Percentiles rank a stretch among this genome's conserved stretches.
These are phyloP conservation scores for Psilopogon haemacephalus DNA, from an alignment of 2,113 vertebrate species.

Conservation along the genomic window DNA sequence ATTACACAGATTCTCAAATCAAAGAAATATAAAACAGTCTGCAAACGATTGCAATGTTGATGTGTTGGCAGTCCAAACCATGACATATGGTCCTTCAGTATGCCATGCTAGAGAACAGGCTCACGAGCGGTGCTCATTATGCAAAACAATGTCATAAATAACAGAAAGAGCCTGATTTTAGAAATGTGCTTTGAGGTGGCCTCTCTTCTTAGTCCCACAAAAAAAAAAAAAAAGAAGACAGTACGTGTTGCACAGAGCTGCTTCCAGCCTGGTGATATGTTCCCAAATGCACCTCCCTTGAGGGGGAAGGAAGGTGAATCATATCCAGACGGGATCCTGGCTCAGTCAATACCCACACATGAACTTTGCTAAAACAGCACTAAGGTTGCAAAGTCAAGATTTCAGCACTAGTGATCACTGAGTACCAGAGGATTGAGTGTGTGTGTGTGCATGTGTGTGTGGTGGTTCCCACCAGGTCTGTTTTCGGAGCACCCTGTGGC, in stretches of 20 bases:
- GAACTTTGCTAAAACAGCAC: not conserved
- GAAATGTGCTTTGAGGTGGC: slow-evolving; percentile 12
- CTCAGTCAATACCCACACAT: not conserved
- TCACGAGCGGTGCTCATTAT: not conserved
- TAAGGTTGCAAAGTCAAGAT: not conserved
- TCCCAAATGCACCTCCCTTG: not conserved
- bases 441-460: accelerated
- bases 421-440: accelerated
- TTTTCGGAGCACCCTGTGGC: accelerated
- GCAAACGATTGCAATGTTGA: slow-evolving; percentile 61
- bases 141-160: slow-evolving; percentile 40
- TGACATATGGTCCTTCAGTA: slow-evolving; percentile 67
- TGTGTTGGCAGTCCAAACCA: slow-evolving; percentile 61
- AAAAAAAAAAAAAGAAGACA: not conserved
- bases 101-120: slow-evolving; percentile 48
- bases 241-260: not conserved
- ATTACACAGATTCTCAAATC: slow-evolving; percentile 55
- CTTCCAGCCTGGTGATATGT: not conserved
- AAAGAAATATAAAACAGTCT: slow-evolving; percentile 66
- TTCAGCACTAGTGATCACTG: accelerated
- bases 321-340: not conserved
- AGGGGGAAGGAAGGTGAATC: slow-evolving; percentile 60
- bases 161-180: slow-evolving; percentile 32
- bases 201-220: not conserved
- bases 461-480: not conserved